These are phyloP conservation scores for Dryocosmus kuriphilus DNA, from an alignment of 2,888 invertebrate species.

Conservation along the genomic window DNA sequence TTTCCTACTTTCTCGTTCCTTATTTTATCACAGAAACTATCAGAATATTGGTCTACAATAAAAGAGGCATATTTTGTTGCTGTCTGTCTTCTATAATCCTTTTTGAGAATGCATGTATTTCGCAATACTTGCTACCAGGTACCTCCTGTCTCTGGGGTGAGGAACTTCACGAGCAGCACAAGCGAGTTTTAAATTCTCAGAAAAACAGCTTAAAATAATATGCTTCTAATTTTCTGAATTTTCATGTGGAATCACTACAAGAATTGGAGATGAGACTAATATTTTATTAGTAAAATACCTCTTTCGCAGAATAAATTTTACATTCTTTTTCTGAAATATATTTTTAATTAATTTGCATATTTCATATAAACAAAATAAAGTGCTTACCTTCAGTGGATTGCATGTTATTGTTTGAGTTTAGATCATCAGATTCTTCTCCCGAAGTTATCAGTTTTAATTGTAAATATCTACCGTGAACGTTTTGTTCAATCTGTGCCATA, in stretches of 20 bases:
- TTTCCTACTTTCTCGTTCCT: too few species aligned
- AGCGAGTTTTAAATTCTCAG: background rate
- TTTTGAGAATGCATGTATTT: conserved; percentile 5
- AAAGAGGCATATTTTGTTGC: background rate
- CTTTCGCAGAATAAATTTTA: background rate
- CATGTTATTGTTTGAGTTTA: too few species aligned
- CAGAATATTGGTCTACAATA: background rate
- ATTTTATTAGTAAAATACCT: background rate
- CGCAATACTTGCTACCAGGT: background rate
- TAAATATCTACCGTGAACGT: background rate
- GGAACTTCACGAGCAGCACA: background rate
- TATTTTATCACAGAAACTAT: background rate
- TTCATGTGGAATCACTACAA: background rate
- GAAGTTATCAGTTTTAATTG: background rate
- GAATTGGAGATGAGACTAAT: background rate
- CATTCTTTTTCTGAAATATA: background rate
- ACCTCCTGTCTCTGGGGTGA: background rate
- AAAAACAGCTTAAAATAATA: conserved; percentile 6
- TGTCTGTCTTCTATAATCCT: background rate
- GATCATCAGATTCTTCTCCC: background rate
- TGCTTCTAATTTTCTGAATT: background rate
- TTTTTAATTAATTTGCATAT: background rate
- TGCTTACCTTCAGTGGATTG: background rate
- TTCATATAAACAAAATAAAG: background rate
- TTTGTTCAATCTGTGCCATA: background rate